Percentiles rank a stretch among this genome's conserved stretches.
phyloP scores from a whole-genome alignment of 1,140 invertebrate species.

The Amyelois transitella region DNA sequence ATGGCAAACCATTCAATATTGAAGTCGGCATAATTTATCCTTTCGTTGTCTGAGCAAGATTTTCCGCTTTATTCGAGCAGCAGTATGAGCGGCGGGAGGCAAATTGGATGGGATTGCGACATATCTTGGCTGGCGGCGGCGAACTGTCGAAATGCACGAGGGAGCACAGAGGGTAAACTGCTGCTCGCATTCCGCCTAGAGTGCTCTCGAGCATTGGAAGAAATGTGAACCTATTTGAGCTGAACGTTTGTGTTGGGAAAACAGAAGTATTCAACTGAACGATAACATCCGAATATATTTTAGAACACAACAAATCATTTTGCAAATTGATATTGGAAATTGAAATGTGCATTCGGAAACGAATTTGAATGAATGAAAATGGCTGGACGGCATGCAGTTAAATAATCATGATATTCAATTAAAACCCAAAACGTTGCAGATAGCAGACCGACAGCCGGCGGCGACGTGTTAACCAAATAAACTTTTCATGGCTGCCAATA shows the following conservation, averaged over 20 bases:
- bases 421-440: conserved; percentile 5
- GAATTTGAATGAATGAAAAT: not conserved
- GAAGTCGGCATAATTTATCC: conserved; percentile 59
- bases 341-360: conserved; percentile 2
- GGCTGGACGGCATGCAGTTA: not conserved
- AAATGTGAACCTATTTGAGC: conserved; percentile 42
- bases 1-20: conserved; percentile 32
- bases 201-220: conserved; percentile 34
- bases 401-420: conserved; percentile 5
- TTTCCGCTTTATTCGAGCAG: conserved; percentile 61
- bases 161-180: conserved; percentile 48
- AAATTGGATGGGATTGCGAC: conserved; percentile 70
- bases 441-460: not conserved
- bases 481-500: conserved; percentile 30
- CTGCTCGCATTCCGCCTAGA: conserved; percentile 39
- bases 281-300: conserved; percentile 5
- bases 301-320: not conserved
- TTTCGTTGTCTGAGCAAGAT: conserved; percentile 48
- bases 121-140: conserved; percentile 53
- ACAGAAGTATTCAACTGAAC: conserved; percentile 2
- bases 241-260: conserved; percentile 13
- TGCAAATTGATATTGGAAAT: too few species aligned
- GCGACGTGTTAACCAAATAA: conserved; percentile 17
- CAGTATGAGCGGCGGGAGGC: conserved; percentile 50
- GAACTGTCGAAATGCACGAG: conserved; percentile 50